Base-by-base conservation (phyloP, 1,140 invertebrate genomes). In the Bombus breviceps region DNA sequence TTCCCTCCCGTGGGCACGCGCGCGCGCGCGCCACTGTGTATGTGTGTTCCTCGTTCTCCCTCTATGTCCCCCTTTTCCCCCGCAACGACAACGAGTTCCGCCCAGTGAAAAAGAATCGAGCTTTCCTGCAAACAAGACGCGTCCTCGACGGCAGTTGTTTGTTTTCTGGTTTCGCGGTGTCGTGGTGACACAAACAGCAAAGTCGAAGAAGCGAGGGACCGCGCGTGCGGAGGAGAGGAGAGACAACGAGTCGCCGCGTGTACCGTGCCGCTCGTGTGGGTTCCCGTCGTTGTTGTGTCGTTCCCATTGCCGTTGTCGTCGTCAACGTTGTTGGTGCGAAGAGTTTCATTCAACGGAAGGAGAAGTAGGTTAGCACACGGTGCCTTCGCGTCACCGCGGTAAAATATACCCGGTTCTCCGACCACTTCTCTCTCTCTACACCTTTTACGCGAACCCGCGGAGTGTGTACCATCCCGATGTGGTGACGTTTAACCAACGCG, bases 401-500 rank as follows among this genome's bases (percentile, higher is more conserved):
- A 47, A 84, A 79, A 71, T 53, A 77, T 57, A 83, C 64, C 39
- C 66, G 74, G 62, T 78, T 77, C 81, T 41, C 34, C 66, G 64
- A 53, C 77, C 57, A n/a, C 41, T 73, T 78, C 10, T 57, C 28
- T 57, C 28, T 76, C 68, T 73, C 32, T 69, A 28, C 37, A 62
- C 59, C 71, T 85, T 85, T 85, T 81, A 85, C 59, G 43, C 39
- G 37, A 69, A 10, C 10, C 32, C 64, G 18, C 57, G 41, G 43
- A 81, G 77, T 81, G 83, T 81, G 68, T 66, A 73, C 32, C 57
- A 68, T 85, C 78, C 47, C 22, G 78, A 85, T 68, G 59, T 32
- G 64, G 64, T 80, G 76, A 76, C 78, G 76, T 89, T 89, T 81
- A 84, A 88, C 78, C 88, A 73, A 90, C 86, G 86, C 89, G 89